Conservation (phyloP, 2,888 invertebrate species). For the Candidula unifasciata region DNA sequence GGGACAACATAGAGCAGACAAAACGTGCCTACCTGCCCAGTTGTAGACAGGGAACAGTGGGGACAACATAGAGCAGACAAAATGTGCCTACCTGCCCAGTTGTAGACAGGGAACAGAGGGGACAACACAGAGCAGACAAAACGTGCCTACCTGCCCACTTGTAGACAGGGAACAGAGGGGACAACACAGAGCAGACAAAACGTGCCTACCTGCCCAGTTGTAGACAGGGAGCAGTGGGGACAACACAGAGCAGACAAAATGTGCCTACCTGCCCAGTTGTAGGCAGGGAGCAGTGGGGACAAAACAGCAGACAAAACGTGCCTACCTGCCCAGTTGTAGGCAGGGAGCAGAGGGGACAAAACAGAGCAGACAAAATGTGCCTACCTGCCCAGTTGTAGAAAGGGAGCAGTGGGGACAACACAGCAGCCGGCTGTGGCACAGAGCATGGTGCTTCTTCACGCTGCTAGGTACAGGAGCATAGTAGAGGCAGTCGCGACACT, state of each 20-base stretch:
- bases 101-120: not conserved
- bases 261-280: conserved; percentile 36
- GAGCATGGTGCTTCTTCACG: conserved; percentile 42
- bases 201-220: conserved; percentile 9
- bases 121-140: too few species aligned
- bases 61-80: conserved; percentile 30
- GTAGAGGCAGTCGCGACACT: conserved; percentile 49
- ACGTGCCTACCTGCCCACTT: conserved; percentile 30
- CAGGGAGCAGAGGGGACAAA: not conserved
- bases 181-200: conserved; percentile 27
- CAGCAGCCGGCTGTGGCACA: conserved; percentile 43
- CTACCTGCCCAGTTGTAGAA: conserved; percentile 37
- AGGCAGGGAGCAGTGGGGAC: conserved; percentile 40
- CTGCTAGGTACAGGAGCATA: conserved; percentile 32
- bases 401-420: conserved; percentile 42
- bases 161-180: conserved; percentile 41
- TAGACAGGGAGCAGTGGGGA: not conserved
- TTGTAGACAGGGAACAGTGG: conserved; percentile 39
- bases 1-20: too few species aligned
- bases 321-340: conserved; percentile 17
- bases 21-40: conserved; percentile 28
- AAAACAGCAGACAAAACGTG: conserved; percentile 2
- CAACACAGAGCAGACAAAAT: not conserved
- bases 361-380: not conserved
- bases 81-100: conserved; percentile 7